Evolutionary conservation across 2,888 invertebrate genomes (phyloP).

Genomic region (Dione vanillae): DNA sequence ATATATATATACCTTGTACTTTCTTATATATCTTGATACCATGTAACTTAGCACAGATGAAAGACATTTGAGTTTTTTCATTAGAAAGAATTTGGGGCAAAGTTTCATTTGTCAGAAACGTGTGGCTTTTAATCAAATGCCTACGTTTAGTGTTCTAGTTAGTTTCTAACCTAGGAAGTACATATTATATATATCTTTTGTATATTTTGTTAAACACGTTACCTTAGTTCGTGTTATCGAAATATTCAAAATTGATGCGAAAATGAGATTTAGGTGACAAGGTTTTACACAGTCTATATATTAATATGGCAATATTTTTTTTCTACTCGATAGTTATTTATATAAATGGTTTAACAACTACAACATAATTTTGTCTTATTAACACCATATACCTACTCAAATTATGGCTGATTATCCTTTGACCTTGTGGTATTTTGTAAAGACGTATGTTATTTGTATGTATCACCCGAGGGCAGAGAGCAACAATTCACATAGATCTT

Average conservation of each 20-base stretch:
- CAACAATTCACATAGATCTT: conserved; percentile 34
- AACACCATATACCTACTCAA: conserved; percentile 22
- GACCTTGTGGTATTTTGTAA: conserved; percentile 34
- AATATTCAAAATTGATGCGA: conserved; percentile 8
- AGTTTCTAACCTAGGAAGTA: neutral
- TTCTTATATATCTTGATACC: neutral
- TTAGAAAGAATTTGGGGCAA: conserved; percentile 11
- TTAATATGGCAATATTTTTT: conserved; percentile 3
- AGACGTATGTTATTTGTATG: conserved; percentile 22
- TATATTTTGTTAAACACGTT: neutral
- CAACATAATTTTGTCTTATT: conserved; percentile 28
- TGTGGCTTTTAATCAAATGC: conserved; percentile 19
- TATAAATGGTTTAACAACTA: neutral
- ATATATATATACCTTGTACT: neutral
- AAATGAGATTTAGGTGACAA: neutral
- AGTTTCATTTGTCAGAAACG: conserved; percentile 12
- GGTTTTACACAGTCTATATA: neutral
- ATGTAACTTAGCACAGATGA: neutral
- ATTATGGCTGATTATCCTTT: conserved; percentile 29
- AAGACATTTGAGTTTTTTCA: conserved; percentile 7
- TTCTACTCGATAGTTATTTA: neutral
- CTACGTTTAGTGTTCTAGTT: conserved; percentile 9
- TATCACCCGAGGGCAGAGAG: conserved; percentile 29
- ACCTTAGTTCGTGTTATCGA: neutral
- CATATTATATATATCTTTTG: neutral